A percentile compares a stretch with the other conserved stretches of the same genome.
Evolutionary conservation across 1,140 invertebrate genomes (phyloP).

Genomic region (Euschistus heros): DNA sequence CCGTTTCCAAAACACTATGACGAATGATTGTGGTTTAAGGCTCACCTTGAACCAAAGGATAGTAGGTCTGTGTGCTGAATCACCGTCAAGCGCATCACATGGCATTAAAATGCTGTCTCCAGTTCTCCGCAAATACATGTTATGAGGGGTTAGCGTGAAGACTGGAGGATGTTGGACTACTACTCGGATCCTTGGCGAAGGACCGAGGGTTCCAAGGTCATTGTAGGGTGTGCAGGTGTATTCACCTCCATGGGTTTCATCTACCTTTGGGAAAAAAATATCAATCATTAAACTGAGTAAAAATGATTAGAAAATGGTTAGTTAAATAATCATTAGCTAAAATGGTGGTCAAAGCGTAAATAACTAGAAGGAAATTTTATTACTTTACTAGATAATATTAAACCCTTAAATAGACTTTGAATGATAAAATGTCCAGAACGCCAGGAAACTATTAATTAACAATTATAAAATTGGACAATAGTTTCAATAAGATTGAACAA

Average conservation of each 20-base stretch:
- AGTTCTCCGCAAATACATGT: slow-evolving; percentile 69
- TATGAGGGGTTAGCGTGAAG: slow-evolving; percentile 62
- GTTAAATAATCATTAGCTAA: too few species aligned
- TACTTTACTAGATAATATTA: too few species aligned
- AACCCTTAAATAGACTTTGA: too few species aligned
- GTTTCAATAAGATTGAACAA: too few species aligned
- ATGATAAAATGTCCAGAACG: too few species aligned
- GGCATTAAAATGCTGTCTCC: slow-evolving; percentile 71
- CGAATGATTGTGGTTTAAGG: neutral
- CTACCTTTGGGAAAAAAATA: slow-evolving; percentile 40
- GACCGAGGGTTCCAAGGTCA: slow-evolving; percentile 69
- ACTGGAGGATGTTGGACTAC: slow-evolving; percentile 75
- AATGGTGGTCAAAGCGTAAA: too few species aligned
- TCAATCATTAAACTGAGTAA: too few species aligned
- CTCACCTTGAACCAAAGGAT: slow-evolving; percentile 80
- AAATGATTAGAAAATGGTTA: too few species aligned
- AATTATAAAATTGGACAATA: too few species aligned
- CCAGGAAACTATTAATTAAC: too few species aligned
- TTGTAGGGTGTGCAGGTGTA: slow-evolving; percentile 92
- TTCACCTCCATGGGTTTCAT: slow-evolving; percentile 60
- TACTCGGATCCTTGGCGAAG: slow-evolving; percentile 75
- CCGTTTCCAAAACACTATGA: too few species aligned
- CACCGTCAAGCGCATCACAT: slow-evolving; percentile 65
- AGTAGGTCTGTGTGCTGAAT: slow-evolving; percentile 59
- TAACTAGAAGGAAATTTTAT: too few species aligned